Base-by-base conservation (phyloP, 2,797 vertebrate genomes). In the Micropoecilia bifurca region DNA sequence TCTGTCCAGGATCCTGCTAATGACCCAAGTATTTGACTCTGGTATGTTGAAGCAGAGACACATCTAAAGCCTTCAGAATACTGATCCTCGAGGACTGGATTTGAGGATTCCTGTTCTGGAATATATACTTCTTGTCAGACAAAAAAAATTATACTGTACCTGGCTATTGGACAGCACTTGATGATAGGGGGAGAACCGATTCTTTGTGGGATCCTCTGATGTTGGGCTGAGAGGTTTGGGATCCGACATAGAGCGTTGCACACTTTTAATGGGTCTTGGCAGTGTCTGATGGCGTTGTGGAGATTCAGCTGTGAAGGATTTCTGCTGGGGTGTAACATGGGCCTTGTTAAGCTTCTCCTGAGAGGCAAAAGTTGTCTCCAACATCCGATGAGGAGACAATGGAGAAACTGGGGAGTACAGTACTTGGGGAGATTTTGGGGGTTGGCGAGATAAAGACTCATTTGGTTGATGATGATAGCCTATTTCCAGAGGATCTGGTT, bases 141-240 rank as follows among this genome's bases (percentile, higher is more conserved):
- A 83, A 83, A 85, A 50, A 7, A 57, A 0, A 79, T 47, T n/a
- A 36, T 82, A 81, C 82, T 95, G 0, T 97, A 99, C 99, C 98
- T 99, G 98, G 92, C 96, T 98, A 92, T 96, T 96, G 69, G 97
- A 96, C 73, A 97, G 91, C 91, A 96, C 95, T 22, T 98, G 96
- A 86, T 98, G 98, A 92, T 98, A 99, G 85, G 98, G 95, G 74
- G 98, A 97, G 93, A 99, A 99, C 83, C 97, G 97, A 93, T 97
- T 97, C 95, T 98, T 99, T 85, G 95, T 79, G 0, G 97, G 95
- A 80, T 99, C 98, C 79, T 99, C 98, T 7, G 97, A 98, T 0
- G 98, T 99, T 83, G 99, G 99, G 92, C 99, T 99, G 92, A 99
- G 97, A 90, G 99, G 98, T 87, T 99, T 99, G 71, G 99, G 99